These are phyloP conservation scores for Perithous albicinctus DNA, from an alignment of 2,888 invertebrate genomes.

Conservation along the genomic window DNA sequence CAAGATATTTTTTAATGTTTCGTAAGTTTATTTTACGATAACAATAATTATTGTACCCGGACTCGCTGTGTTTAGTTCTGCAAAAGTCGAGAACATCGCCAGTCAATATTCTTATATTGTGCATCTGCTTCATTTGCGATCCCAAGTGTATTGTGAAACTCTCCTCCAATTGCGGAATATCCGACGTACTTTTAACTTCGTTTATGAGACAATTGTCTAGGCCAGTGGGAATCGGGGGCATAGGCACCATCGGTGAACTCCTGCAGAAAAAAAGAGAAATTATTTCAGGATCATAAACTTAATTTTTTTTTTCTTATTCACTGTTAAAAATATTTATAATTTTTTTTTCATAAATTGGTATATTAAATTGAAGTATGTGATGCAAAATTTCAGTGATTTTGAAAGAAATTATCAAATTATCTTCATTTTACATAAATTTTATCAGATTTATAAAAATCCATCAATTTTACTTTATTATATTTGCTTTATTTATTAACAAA, in stretches of 20 bases:
- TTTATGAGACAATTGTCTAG: constrained; percentile 78
- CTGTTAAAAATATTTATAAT: too few relatives aligned
- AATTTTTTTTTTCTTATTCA: too few relatives aligned
- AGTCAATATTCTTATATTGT: constrained; percentile 96
- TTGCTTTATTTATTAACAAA: too few relatives aligned
- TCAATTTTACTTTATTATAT: too few relatives aligned
- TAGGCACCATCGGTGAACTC: constrained; percentile 85
- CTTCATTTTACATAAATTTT: too few relatives aligned
- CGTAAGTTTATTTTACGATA: background rate
- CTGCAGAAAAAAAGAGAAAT: constrained; percentile 74
- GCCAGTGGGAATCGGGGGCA: constrained; percentile 80
- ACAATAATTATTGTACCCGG: constrained; percentile 74
- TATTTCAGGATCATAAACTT: too few relatives aligned
- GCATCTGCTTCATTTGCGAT: constrained; percentile 99
- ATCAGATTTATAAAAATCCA: too few relatives aligned
- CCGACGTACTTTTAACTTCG: constrained; percentile 78
- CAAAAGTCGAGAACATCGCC: constrained; percentile 94
- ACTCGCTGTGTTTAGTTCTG: constrained; percentile 85
- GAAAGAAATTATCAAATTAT: too few relatives aligned
- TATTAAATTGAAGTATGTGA: too few relatives aligned
- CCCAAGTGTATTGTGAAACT: constrained; percentile 99
- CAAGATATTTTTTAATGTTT: background rate
- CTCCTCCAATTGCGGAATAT: constrained; percentile 90
- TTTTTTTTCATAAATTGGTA: too few relatives aligned
- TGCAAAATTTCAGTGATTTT: too few relatives aligned